Evolutionary conservation across 2,888 invertebrate genomes (phyloP).

Genomic region (Drosophila mercatorum): DNA sequence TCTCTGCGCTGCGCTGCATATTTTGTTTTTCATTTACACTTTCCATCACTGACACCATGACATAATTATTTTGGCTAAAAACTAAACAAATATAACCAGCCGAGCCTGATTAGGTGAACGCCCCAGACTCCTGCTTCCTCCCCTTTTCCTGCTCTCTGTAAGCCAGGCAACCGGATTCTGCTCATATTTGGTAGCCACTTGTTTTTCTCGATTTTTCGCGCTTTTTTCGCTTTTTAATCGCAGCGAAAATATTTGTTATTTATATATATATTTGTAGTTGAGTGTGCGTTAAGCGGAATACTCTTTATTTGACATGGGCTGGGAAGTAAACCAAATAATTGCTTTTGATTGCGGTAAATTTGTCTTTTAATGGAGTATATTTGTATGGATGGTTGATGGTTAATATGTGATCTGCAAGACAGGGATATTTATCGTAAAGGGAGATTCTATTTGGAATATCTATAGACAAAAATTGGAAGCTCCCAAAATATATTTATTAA

Average conservation of each 20-base stretch:
- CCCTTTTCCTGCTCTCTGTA: neutral
- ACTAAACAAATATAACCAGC: constrained; percentile 51
- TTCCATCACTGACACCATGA: constrained; percentile 80
- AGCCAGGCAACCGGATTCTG: constrained; percentile 62
- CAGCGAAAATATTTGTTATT: neutral
- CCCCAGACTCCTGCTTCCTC: neutral
- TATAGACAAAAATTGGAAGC: no score
- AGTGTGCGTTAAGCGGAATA: neutral
- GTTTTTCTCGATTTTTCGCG: constrained; percentile 48
- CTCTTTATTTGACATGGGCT: neutral
- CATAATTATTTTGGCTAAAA: constrained; percentile 70
- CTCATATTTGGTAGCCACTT: constrained; percentile 38
- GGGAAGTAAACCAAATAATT: neutral
- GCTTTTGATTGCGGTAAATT: neutral
- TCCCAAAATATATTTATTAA: no score
- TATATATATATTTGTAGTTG: neutral
- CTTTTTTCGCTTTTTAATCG: constrained; percentile 16
- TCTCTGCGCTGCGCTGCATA: constrained; percentile 40
- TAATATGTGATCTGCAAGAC: neutral
- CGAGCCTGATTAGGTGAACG: constrained; percentile 60
- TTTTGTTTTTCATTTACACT: constrained; percentile 77
- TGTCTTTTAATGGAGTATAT: neutral
- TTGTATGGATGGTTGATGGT: neutral
- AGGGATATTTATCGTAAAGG: no score
- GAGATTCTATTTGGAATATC: no score